Evolutionary conservation across 2,888 invertebrate species (phyloP).

Genomic region (Cylloceria caligata): DNA sequence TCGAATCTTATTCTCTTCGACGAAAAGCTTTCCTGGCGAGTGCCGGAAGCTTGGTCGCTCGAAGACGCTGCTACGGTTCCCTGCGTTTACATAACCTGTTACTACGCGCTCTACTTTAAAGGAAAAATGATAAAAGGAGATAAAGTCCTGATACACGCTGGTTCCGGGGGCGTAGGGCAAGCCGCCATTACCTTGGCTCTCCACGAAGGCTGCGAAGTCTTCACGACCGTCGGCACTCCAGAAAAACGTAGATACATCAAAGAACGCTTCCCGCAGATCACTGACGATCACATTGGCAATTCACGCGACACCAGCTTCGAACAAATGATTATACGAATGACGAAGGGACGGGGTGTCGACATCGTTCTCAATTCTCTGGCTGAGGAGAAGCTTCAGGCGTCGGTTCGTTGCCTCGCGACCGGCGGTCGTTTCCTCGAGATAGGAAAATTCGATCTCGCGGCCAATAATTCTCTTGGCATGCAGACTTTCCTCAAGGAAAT

Average conservation of each 20-base stretch:
- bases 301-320: slow-evolving; percentile 95
- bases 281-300: slow-evolving; percentile 91
- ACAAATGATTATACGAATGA: slow-evolving; percentile 91
- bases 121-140: slow-evolving; percentile 86
- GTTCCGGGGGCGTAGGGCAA: slow-evolving; percentile 88
- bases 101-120: slow-evolving; percentile 87
- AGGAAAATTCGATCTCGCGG: slow-evolving; percentile 92
- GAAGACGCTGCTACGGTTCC: slow-evolving; percentile 89
- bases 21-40: slow-evolving; percentile 85
- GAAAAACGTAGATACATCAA: slow-evolving; percentile 87
- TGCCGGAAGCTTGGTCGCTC: slow-evolving; percentile 87
- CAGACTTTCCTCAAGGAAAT: slow-evolving; percentile 89
- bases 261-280: slow-evolving; percentile 86
- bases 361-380: slow-evolving; percentile 96
- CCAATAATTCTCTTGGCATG: slow-evolving; percentile 88
- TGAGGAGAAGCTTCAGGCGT: slow-evolving; percentile 94
- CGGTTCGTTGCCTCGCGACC: slow-evolving; percentile 87
- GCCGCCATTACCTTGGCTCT: slow-evolving; percentile 88
- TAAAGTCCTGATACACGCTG: slow-evolving; percentile 83
- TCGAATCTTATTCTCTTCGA: slow-evolving; percentile 86
- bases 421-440: slow-evolving; percentile 93
- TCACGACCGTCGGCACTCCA: slow-evolving; percentile 87
- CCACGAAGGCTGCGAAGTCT: slow-evolving; percentile 86
- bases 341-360: slow-evolving; percentile 95
- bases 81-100: slow-evolving; percentile 87